Evolutionary conservation across 2,797 vertebrate species (phyloP).

Genomic region (Mareca penelope): DNA sequence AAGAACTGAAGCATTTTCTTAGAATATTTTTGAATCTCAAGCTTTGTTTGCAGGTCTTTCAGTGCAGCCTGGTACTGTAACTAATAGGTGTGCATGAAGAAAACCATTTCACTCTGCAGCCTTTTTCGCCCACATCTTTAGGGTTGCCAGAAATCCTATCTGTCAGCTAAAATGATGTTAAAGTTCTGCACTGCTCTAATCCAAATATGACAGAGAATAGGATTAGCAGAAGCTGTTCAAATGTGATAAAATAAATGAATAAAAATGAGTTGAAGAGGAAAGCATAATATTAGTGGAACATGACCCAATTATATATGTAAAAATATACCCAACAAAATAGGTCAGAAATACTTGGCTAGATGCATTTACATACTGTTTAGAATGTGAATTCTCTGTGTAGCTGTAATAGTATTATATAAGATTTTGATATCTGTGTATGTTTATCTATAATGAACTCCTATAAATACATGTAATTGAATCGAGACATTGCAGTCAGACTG

Average conservation of each 20-base stretch:
- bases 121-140: constrained; percentile 40
- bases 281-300: constrained; percentile 48
- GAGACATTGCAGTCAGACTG: background rate
- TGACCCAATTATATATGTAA: constrained; percentile 68
- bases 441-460: background rate
- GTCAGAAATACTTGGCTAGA: constrained; percentile 47
- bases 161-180: constrained; percentile 61
- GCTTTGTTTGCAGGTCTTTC: constrained; percentile 48
- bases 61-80: constrained; percentile 30
- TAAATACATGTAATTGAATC: background rate
- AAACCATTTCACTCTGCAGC: constrained; percentile 37
- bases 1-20: constrained; percentile 18
- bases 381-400: background rate
- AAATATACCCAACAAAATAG: constrained; percentile 58
- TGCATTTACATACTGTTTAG: constrained; percentile 53
- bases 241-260: constrained; percentile 74
- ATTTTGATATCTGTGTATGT: background rate
- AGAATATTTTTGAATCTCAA: background rate
- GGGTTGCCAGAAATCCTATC: constrained; percentile 58
- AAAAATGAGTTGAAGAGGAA: constrained; percentile 58
- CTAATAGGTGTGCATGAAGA: constrained; percentile 33
- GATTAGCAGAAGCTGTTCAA: constrained; percentile 68
- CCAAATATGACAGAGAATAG: constrained; percentile 54
- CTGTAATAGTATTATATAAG: constrained; percentile 15
- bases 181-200: constrained; percentile 48